These are phyloP conservation scores for Pteronura brasiliensis DNA, from an alignment of 2,113 vertebrate genomes.

Conservation along the genomic window DNA sequence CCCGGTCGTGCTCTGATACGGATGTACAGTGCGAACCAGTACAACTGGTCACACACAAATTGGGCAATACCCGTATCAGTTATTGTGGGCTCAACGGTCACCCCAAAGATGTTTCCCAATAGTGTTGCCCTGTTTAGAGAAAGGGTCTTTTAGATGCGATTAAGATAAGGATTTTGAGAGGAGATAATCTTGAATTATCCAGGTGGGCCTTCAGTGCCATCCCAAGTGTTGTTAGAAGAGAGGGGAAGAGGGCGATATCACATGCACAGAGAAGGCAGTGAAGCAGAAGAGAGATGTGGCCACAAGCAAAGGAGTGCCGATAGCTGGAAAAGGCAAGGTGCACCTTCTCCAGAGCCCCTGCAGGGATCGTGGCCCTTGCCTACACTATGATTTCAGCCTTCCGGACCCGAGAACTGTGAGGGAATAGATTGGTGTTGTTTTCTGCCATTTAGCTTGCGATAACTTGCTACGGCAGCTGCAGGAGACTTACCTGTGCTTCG, in stretches of 20 bases:
- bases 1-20: not conserved
- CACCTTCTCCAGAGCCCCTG: not conserved
- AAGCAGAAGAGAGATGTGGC: not conserved
- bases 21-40: not conserved
- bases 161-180: not conserved
- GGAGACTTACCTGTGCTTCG: not conserved
- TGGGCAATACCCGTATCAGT: not conserved
- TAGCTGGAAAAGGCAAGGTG: not conserved
- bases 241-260: not conserved
- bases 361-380: not conserved
- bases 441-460: not conserved
- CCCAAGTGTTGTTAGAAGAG: not conserved
- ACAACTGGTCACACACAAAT: not conserved
- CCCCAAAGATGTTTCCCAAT: not conserved
- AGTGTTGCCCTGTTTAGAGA: not conserved
- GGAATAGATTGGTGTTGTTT: not conserved
- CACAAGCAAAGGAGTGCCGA: not conserved
- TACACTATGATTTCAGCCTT: not conserved
- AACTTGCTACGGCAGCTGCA: not conserved
- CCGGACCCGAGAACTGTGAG: not conserved
- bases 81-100: not conserved
- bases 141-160: not conserved
- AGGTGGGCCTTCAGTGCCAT: not conserved
- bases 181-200: not conserved
- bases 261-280: not conserved